These are phyloP conservation scores for Oreochromis niloticus DNA, from an alignment of 2,113 vertebrate genomes.

Conservation along the genomic window DNA sequence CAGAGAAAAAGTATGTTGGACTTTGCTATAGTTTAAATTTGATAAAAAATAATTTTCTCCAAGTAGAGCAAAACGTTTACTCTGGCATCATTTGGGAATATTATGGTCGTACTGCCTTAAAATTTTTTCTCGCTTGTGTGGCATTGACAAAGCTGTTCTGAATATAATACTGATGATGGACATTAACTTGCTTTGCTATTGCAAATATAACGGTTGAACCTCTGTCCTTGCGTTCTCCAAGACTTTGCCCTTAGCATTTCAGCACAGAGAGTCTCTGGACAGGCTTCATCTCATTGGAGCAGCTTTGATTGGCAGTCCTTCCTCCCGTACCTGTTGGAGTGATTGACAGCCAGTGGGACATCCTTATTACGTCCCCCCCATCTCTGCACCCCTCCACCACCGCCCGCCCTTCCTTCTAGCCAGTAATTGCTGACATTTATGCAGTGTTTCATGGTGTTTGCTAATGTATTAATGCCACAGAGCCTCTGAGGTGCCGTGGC, in stretches of 20 bases:
- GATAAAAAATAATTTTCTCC: not conserved
- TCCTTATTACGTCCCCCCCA: conserved; percentile 89
- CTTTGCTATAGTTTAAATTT: conserved; percentile 28
- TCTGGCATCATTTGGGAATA: conserved; percentile 7
- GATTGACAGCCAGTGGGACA: conserved; percentile 93
- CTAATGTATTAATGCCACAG: conserved; percentile 98
- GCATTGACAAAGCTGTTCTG: conserved; percentile 12
- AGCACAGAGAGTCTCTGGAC: not conserved
- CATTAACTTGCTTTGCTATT: not conserved
- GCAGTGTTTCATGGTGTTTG: conserved; percentile 99
- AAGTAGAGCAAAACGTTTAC: conserved; percentile 11
- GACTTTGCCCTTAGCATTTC: not conserved
- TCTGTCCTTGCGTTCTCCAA: not conserved
- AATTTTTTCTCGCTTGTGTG: conserved; percentile 1
- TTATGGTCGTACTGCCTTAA: not conserved
- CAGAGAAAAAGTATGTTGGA: conserved; percentile 4
- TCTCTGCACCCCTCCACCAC: not conserved
- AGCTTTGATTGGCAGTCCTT: conserved; percentile 80
- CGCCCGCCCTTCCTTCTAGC: conserved; percentile 68
- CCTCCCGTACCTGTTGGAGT: conserved; percentile 81
- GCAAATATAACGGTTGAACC: not conserved
- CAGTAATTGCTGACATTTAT: conserved; percentile 99
- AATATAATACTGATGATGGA: conserved; percentile 1
- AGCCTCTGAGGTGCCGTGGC: conserved; percentile 67
- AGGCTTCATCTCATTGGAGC: conserved; percentile 15